Evolutionary conservation across 1,140 invertebrate species (phyloP).

Genomic region (Trissolcus basalis): DNA sequence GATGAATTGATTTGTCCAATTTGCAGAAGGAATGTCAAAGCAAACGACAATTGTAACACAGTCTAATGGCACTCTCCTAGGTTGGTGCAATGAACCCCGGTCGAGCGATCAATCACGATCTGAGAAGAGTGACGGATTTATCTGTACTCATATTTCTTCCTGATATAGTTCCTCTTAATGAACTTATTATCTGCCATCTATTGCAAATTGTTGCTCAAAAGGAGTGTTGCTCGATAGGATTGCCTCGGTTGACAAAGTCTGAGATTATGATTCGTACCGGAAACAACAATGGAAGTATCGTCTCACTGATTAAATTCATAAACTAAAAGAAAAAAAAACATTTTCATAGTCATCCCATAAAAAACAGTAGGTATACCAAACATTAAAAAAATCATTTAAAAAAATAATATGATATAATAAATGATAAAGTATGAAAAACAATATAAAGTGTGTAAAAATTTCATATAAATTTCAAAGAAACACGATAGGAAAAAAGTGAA

Average conservation of each 20-base stretch:
- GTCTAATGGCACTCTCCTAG: not conserved
- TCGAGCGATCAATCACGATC: conserved; percentile 1
- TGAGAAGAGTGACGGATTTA: not conserved
- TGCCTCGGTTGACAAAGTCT: not conserved
- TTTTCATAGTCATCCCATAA: not conserved
- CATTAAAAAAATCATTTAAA: too few species aligned
- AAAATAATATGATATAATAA: too few species aligned
- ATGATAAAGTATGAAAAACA: too few species aligned
- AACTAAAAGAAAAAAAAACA: not conserved
- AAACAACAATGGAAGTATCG: not conserved
- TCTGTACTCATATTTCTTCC: not conserved
- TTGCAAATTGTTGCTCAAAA: conserved; percentile 5
- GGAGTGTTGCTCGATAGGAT: not conserved
- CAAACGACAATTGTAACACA: not conserved
- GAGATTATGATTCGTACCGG: not conserved
- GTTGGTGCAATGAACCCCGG: conserved; percentile 2
- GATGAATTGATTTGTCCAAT: not conserved
- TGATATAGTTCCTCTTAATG: conserved; percentile 5
- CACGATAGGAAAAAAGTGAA: too few species aligned
- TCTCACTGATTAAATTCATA: not conserved
- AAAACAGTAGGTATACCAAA: too few species aligned
- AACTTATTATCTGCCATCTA: conserved; percentile 19
- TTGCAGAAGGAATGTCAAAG: not conserved
- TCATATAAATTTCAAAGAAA: too few species aligned
- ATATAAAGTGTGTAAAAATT: too few species aligned